A percentile compares a stretch with the other conserved stretches of the same genome.
Evolutionary conservation across 2,797 vertebrate genomes (phyloP).

Genomic region (Gallinago solitaria): DNA sequence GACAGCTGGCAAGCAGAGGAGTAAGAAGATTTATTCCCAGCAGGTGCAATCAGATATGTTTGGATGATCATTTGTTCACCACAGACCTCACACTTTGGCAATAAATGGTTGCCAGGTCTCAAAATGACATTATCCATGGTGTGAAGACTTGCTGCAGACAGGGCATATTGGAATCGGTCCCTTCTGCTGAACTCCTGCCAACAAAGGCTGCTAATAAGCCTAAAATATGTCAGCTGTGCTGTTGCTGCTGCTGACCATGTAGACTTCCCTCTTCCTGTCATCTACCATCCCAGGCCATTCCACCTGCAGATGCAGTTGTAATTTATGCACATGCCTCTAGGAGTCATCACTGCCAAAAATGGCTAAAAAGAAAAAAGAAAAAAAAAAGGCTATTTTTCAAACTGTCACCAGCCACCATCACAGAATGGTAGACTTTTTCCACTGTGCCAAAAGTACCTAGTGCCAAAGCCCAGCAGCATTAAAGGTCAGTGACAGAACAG

Average conservation of each 20-base stretch:
- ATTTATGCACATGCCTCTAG: neutral
- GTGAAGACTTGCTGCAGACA: neutral
- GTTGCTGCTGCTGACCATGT: neutral
- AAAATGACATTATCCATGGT: neutral
- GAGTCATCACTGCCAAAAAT: neutral
- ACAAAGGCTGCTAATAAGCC: neutral
- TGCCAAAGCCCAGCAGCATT: neutral
- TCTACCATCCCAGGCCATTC: neutral
- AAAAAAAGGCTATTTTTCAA: neutral
- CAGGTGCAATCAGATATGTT: neutral
- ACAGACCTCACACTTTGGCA: neutral
- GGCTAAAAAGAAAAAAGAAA: neutral
- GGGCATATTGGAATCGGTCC: neutral
- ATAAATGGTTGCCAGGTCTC: neutral
- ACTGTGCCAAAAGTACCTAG: too few relatives aligned
- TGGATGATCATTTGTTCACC: neutral
- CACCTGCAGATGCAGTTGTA: fast-evolving
- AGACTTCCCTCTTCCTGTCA: neutral
- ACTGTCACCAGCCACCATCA: fast-evolving
- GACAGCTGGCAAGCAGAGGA: neutral
- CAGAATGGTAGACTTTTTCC: neutral
- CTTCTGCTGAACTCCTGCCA: neutral
- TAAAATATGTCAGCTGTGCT: neutral
- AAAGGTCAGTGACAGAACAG: neutral
- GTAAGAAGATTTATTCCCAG: neutral